Base-by-base conservation (phyloP, 2,888 invertebrate genomes). In the Drosophila mimica region DNA sequence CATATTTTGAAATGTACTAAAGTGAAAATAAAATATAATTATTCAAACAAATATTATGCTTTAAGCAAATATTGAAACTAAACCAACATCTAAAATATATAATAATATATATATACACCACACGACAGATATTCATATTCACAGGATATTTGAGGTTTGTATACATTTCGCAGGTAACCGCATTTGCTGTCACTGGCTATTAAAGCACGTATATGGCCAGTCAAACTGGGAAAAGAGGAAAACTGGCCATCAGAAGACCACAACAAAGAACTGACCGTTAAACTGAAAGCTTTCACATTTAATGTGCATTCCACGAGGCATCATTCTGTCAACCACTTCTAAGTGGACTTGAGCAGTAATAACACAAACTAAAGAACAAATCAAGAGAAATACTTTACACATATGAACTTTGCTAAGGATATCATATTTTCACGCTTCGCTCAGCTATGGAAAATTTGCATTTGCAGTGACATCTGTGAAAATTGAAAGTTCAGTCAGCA, bases 271-370 rank as follows among this genome's bases (percentile, higher is more conserved):
- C 17, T 49, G 33, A 31, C 68, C 72, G 78, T 82, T 80, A 82
- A 80, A 69, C 75, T 85, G 73, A 85, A 82, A 82, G 83, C 85
- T 78, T 73, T 80, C 58, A 33, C 57, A 48, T 33, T 70, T 66
- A 43, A 56, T 40, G 54, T 30, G 46, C 58, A 9, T 15, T 25
- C 38, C 33, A 30, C 30, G 33, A 43, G 57, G n/a, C 57, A 36
- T 11, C 48, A 56, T 25, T 40, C 36, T 40, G 51, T 13, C 6
- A 56, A 31, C 56, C 34, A 25, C 49, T 25, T 68, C 48, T 49
- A 31, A 63, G 63, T 62, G 58, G 61, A 46, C 62, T 59, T 38
- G 48, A 71, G 31, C 17, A 52, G 17, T 5, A 28, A 36, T 38
- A 43, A 30, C 30, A 33, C 30, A 34, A 54, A n/a, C 40, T 38